A percentile compares a stretch with the other conserved stretches of the same genome.
Evolutionary conservation across 2,888 invertebrate genomes (phyloP).

Genomic region (Cylloceria caligata): DNA sequence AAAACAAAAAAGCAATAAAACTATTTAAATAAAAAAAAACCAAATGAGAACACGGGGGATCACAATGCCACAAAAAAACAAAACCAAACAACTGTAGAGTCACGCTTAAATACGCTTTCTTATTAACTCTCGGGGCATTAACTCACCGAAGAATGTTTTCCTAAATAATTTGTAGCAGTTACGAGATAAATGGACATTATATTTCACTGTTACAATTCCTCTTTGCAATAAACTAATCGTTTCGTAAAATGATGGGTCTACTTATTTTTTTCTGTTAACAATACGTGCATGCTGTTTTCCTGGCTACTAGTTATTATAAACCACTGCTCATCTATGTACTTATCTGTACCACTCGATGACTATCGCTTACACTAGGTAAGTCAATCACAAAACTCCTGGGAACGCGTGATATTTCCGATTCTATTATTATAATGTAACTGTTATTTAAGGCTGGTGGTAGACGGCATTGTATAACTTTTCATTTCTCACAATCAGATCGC

Average conservation of each 20-base stretch:
- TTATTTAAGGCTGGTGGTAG: too few species aligned
- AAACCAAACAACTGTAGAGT: constrained; percentile 41
- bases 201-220: constrained; percentile 67
- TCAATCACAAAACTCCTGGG: constrained; percentile 48
- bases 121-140: constrained; percentile 51
- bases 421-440: too few species aligned
- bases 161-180: constrained; percentile 45
- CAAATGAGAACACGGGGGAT: constrained; percentile 37
- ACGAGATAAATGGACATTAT: constrained; percentile 57
- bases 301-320: constrained; percentile 56
- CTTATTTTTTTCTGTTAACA: constrained; percentile 71
- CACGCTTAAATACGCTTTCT: constrained; percentile 63
- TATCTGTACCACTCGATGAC: constrained; percentile 62
- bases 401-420: constrained; percentile 57
- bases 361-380: constrained; percentile 68
- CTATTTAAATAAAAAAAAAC: constrained; percentile 5
- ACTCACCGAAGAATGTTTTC: constrained; percentile 59
- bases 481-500: constrained; percentile 70
- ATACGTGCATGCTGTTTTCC: constrained; percentile 69
- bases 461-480: too few species aligned
- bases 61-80: constrained; percentile 27
- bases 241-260: constrained; percentile 69
- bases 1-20: constrained; percentile 8
- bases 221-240: constrained; percentile 70
- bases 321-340: constrained; percentile 64